phyloP scores from a whole-genome alignment of 2,888 invertebrate species.

The Omphaloscelis lunosa region DNA sequence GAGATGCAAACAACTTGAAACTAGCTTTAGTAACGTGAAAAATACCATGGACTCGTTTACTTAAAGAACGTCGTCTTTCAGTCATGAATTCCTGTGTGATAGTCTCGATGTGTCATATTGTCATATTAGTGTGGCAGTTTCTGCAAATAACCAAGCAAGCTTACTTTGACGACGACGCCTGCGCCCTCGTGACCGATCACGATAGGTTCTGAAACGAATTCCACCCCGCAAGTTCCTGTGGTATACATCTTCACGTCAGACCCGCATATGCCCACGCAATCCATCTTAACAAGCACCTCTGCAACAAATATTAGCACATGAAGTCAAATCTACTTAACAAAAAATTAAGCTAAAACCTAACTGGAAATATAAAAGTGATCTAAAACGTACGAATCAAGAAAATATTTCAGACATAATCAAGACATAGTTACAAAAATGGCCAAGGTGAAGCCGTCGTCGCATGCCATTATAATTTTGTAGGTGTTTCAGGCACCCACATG shows the following conservation, averaged over 20 bases:
- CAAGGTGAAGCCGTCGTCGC: too few relatives aligned
- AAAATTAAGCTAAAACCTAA: too few relatives aligned
- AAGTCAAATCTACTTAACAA: too few relatives aligned
- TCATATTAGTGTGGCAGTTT: neutral
- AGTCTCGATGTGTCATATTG: neutral
- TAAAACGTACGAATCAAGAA: too few relatives aligned
- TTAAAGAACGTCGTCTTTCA: neutral
- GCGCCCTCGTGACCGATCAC: conserved; percentile 98
- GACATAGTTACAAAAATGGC: too few relatives aligned
- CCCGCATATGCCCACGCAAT: conserved; percentile 98
- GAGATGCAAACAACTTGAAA: neutral
- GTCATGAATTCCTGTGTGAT: too few relatives aligned
- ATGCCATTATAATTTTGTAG: too few relatives aligned
- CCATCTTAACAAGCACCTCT: conserved; percentile 96
- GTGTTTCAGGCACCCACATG: too few relatives aligned
- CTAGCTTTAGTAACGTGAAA: neutral
- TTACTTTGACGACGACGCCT: conserved; percentile 93
- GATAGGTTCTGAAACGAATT: conserved; percentile 95
- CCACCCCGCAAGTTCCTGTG: conserved; percentile 95
- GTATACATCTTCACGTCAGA: conserved; percentile 97
- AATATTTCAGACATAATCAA: too few relatives aligned
- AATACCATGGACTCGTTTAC: neutral
- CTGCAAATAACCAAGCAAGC: conserved; percentile 72
- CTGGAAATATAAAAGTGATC: too few relatives aligned
- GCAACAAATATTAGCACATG: conserved; percentile 58